Conservation (phyloP, 1,140 invertebrate species). For the Popillia japonica region DNA sequence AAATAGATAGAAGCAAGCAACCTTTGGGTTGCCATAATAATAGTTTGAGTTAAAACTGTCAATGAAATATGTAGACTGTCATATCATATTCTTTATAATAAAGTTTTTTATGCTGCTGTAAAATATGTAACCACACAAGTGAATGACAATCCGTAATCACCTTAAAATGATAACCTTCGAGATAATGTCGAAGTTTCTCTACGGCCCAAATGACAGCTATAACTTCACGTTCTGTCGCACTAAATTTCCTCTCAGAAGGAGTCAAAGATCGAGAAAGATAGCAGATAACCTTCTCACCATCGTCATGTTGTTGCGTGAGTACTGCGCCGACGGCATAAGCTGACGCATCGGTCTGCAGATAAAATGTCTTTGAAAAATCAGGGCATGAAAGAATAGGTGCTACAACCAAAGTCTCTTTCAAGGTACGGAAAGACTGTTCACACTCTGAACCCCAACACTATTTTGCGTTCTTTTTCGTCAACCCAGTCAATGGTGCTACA, state of each 20-base stretch:
- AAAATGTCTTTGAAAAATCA: not conserved
- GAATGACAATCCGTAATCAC: not conserved
- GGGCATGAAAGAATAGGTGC: not conserved
- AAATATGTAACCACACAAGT: not conserved
- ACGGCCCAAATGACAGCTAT: not conserved
- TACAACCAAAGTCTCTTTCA: not conserved
- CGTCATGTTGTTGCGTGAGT: too few species aligned
- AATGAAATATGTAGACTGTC: too few species aligned
- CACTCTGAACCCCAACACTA: not conserved
- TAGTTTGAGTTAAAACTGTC: too few species aligned
- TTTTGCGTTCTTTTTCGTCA: conserved; percentile 24
- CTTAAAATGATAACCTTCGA: not conserved
- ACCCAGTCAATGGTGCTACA: conserved; percentile 52
- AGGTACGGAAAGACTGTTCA: not conserved
- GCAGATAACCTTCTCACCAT: too few species aligned
- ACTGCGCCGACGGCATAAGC: too few species aligned
- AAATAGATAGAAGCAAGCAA: too few species aligned
- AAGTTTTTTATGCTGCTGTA: too few species aligned
- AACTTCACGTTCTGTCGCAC: not conserved
- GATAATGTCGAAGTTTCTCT: not conserved
- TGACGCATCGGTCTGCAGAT: too few species aligned
- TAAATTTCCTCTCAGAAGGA: not conserved
- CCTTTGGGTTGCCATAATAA: too few species aligned
- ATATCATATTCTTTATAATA: too few species aligned
- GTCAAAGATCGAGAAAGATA: too few species aligned